Conservation (phyloP, 2,797 vertebrate species). For the Natrix natrix region DNA sequence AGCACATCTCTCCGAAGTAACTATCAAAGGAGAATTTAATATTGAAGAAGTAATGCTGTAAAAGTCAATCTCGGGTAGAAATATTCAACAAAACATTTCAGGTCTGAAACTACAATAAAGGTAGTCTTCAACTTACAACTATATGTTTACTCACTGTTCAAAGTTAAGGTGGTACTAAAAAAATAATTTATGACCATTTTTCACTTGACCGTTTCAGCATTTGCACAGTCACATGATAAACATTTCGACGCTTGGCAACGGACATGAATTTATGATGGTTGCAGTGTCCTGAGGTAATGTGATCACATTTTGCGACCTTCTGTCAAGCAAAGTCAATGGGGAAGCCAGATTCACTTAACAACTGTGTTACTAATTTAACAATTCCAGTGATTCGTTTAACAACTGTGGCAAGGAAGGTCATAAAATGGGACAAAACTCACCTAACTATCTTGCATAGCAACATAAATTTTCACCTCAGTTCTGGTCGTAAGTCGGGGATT, state of each 20-base stretch:
- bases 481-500: background rate
- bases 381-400: background rate
- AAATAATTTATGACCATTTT: background rate
- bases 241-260: background rate
- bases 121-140: background rate
- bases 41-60: constrained; percentile 23
- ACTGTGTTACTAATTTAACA: background rate
- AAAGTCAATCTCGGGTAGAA: constrained; percentile 27
- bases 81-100: constrained; percentile 15
- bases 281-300: background rate
- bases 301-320: background rate
- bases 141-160: background rate
- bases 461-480: background rate
- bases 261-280: background rate
- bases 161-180: background rate
- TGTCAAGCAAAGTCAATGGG: background rate
- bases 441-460: background rate
- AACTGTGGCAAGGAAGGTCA: background rate
- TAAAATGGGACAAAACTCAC: background rate
- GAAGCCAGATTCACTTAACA: background rate
- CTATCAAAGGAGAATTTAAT: constrained; percentile 50
- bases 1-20: constrained; percentile 47
- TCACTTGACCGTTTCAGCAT: background rate
- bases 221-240: background rate
- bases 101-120: background rate